phyloP scores from a whole-genome alignment of 2,113 vertebrate species.

The Mesitornis unicolor region DNA sequence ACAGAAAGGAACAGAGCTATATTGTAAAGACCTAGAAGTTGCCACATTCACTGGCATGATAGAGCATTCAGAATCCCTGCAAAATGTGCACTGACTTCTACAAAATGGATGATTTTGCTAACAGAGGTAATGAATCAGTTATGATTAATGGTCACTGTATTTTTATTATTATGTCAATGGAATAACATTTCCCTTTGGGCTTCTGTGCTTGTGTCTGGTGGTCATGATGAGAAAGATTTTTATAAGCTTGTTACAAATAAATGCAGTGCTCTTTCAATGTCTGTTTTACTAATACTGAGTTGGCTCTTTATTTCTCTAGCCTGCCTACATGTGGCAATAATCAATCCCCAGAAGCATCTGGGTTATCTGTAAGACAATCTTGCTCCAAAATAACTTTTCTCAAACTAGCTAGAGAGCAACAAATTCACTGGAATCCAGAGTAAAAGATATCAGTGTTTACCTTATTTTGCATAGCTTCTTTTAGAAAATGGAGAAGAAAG shows the following conservation, averaged over 20 bases:
- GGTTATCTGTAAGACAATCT: background rate
- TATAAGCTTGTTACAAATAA: background rate
- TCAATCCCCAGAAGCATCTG: background rate
- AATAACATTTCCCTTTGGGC: background rate
- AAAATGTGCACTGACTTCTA: background rate
- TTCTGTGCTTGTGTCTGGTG: background rate
- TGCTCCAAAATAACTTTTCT: background rate
- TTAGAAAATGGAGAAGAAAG: background rate
- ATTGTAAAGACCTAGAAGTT: background rate
- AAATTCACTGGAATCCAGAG: background rate
- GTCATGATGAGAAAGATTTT: background rate
- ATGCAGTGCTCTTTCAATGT: background rate
- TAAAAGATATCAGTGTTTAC: background rate
- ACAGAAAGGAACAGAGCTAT: background rate
- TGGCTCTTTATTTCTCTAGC: background rate
- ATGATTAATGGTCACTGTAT: background rate
- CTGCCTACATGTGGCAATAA: slow-evolving; percentile 14
- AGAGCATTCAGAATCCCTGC: background rate
- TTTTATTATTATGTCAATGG: background rate
- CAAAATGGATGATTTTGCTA: background rate
- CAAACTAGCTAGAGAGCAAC: background rate
- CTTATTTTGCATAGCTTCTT: background rate
- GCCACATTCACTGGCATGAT: background rate
- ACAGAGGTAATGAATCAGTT: background rate
- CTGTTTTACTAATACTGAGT: background rate